Base-by-base conservation (phyloP, 2,888 invertebrate species). In the Abscondita cerata region DNA sequence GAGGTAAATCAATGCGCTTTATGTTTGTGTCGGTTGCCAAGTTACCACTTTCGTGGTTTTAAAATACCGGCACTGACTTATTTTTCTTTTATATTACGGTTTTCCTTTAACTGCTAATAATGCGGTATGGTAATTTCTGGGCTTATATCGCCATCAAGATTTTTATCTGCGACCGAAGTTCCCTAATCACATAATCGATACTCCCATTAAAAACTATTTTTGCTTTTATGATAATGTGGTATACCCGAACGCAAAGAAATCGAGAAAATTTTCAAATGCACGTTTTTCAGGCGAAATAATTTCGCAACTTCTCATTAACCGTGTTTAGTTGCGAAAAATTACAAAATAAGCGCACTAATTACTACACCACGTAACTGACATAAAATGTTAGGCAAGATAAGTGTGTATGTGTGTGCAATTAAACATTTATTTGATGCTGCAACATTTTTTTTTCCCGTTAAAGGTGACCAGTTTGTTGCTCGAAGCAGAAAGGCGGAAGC, bases 381-480 rank as follows among this genome's bases (percentile, higher is more conserved):
- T 25, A 25, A 25, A 25, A 15, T 15, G 40, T 40, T 40, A 15
- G n/a, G 40, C 15, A 44, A 44, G 41, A 41, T 16, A 13, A 41
- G 18, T 41, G 41, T 18, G 41, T n/a, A n/a, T n/a, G 25, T 25
- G 25, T 25, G 25, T 25, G 25, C 19, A 18, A 44, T 44, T 44
- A 44, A 44, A 19, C 11, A 44, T 44, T 44, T 44, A 19, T n/a
- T 19, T 18, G 12, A n/a, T n/a, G n/a, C 11, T 36, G 36, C 36
- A 36, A 36, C 2, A 36, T n/a, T 36, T n/a, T 66, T 62, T 78
- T 82, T 41, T 81, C n/a, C n/a, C n/a, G n/a, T n/a, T n/a, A n/a
- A n/a, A 89, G 89, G 89, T 89, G 62, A 89, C 89, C 33, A 87
- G 87, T 68, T 81, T 88, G 61, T 81, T 89, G 66, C 79, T 89